phyloP scores from a whole-genome alignment of 2,888 invertebrate species.

The Harpagoxenus sublaevis region DNA sequence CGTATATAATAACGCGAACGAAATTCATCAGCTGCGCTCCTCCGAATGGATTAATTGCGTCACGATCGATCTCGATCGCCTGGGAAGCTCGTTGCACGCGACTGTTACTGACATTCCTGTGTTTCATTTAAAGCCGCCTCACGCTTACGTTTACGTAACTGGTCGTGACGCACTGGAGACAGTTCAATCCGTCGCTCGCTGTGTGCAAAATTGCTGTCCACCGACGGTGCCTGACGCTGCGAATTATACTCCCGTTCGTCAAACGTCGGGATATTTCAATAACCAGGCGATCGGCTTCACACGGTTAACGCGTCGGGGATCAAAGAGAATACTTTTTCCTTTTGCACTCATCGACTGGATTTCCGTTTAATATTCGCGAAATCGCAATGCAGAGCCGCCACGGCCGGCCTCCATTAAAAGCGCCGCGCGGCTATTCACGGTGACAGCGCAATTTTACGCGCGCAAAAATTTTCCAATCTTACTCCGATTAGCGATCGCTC shows the following conservation, averaged over 20 bases:
- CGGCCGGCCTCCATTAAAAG: neutral
- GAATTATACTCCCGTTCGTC: slow-evolving; percentile 35
- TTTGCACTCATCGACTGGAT: slow-evolving; percentile 17
- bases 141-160: slow-evolving; percentile 57
- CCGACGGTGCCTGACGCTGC: slow-evolving; percentile 15
- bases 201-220: slow-evolving; percentile 47
- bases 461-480: slow-evolving; percentile 16
- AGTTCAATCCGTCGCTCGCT: slow-evolving; percentile 19
- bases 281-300: neutral
- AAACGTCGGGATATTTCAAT: slow-evolving; percentile 30
- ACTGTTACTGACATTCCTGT: neutral
- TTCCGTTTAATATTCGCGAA: slow-evolving; percentile 17
- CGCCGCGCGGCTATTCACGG: neutral
- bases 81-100: neutral
- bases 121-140: slow-evolving; percentile 65
- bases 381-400: neutral
- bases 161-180: slow-evolving; percentile 28
- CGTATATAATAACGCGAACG: neutral
- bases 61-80: slow-evolving; percentile 32
- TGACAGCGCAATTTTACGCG: slow-evolving; percentile 5
- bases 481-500: slow-evolving; percentile 7
- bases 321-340: slow-evolving; percentile 22
- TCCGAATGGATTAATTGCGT: slow-evolving; percentile 6
- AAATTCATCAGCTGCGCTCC: neutral
- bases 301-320: neutral